These are phyloP conservation scores for Thrips palmi DNA, from an alignment of 1,140 invertebrate genomes.

Conservation along the genomic window DNA sequence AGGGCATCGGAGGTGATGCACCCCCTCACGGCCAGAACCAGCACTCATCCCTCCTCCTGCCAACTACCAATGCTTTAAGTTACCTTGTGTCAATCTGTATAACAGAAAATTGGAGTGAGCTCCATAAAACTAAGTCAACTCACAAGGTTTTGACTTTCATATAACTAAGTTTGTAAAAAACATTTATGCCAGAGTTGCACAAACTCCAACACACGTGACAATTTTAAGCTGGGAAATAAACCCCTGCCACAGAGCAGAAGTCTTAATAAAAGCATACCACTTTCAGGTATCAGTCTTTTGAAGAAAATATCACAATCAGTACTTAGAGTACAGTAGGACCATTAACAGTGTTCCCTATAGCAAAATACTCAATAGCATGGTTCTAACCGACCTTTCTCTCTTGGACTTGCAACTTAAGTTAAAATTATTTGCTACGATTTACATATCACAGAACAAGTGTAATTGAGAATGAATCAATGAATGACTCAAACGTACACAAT, in stretches of 20 bases:
- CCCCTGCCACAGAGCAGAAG: neutral
- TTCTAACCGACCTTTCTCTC: constrained; percentile 18
- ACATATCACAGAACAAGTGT: constrained; percentile 18
- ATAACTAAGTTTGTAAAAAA: constrained; percentile 1
- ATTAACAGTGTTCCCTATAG: constrained; percentile 11
- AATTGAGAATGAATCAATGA: constrained; percentile 13
- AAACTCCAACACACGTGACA: neutral
- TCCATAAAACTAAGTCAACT: constrained; percentile 9
- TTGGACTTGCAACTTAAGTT: constrained; percentile 17
- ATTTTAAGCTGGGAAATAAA: neutral
- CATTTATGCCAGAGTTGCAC: neutral
- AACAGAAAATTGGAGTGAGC: constrained; percentile 6
- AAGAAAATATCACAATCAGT: constrained; percentile 16
- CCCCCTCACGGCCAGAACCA: constrained; percentile 3
- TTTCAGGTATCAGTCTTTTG: constrained; percentile 16
- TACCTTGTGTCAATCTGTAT: constrained; percentile 5
- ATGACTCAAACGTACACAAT: constrained; percentile 11
- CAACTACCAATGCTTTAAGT: constrained; percentile 3
- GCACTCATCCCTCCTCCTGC: neutral
- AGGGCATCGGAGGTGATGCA: constrained; percentile 5
- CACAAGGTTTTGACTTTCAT: neutral
- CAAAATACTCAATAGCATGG: constrained; percentile 16
- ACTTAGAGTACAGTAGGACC: constrained; percentile 8
- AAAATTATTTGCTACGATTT: constrained; percentile 15
- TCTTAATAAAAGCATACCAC: constrained; percentile 9